A percentile compares a stretch with the other conserved stretches of the same genome.
Evolutionary conservation across 2,113 vertebrate species (phyloP).

Genomic region (Platysteira castanea): DNA sequence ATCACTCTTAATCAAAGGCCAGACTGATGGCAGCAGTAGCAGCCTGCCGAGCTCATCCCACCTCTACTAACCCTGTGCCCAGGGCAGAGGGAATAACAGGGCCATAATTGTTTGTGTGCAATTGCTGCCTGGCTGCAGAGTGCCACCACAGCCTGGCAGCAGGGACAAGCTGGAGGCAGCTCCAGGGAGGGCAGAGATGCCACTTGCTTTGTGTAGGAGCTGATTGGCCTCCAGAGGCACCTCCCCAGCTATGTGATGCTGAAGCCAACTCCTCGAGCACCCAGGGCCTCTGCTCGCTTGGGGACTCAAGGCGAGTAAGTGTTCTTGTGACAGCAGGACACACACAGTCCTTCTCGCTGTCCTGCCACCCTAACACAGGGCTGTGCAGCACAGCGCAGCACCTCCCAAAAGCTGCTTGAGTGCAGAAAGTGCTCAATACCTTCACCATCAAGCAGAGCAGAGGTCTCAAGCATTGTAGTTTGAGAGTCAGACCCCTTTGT

Average conservation of each 20-base stretch:
- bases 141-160: not conserved
- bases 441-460: not conserved
- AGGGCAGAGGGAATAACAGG: not conserved
- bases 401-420: not conserved
- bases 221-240: not conserved
- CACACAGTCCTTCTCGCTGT: rapidly evolving
- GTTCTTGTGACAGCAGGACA: not conserved
- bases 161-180: not conserved
- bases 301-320: rapidly evolving
- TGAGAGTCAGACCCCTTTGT: not conserved
- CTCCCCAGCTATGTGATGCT: not conserved
- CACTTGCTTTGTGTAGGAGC: not conserved
- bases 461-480: not conserved
- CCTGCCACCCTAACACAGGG: not conserved
- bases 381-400: not conserved
- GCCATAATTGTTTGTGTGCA: not conserved
- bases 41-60: not conserved
- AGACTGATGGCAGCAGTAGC: not conserved
- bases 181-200: not conserved
- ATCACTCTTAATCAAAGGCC: conserved; percentile 20
- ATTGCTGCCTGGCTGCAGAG: not conserved
- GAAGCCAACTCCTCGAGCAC: rapidly evolving
- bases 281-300: rapidly evolving
- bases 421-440: not conserved
- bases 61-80: not conserved